These are phyloP conservation scores for Eupeodes luniger DNA, from an alignment of 2,888 invertebrate genomes.

Conservation along the genomic window DNA sequence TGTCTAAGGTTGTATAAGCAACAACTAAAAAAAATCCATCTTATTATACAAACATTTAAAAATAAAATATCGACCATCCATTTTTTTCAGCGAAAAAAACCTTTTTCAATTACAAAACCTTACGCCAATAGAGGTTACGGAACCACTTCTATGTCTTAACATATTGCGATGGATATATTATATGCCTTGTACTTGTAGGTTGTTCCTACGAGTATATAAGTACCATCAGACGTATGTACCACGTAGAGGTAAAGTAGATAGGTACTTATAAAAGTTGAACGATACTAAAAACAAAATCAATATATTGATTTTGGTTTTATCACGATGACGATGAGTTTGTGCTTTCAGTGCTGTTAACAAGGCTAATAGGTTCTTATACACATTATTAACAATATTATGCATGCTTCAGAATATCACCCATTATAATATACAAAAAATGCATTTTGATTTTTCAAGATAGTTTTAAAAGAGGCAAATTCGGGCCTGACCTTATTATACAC, in stretches of 20 bases:
- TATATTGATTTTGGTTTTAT: constrained; percentile 18
- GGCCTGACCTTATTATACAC: not conserved
- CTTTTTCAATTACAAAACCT: not conserved
- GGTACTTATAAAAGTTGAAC: not conserved
- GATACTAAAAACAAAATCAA: constrained; percentile 12
- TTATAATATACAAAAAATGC: not conserved
- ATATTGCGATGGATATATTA: too few relatives aligned
- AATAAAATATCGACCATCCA: constrained; percentile 10
- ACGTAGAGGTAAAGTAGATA: not conserved
- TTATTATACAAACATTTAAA: constrained; percentile 1
- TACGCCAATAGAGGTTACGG: not conserved
- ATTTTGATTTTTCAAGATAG: not conserved
- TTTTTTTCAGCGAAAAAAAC: not conserved
- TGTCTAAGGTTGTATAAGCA: not conserved
- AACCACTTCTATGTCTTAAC: not conserved
- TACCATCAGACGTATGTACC: too few relatives aligned
- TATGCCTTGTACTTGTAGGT: too few relatives aligned
- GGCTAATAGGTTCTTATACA: not conserved
- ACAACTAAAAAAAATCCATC: not conserved
- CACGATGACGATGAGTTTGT: not conserved
- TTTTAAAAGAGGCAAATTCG: not conserved
- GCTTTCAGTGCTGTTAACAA: constrained; percentile 13
- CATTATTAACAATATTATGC: not conserved
- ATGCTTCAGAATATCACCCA: not conserved
- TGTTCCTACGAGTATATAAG: too few relatives aligned